phyloP scores from a whole-genome alignment of 2,888 invertebrate genomes.

The Brachypalpus laphriformis region DNA sequence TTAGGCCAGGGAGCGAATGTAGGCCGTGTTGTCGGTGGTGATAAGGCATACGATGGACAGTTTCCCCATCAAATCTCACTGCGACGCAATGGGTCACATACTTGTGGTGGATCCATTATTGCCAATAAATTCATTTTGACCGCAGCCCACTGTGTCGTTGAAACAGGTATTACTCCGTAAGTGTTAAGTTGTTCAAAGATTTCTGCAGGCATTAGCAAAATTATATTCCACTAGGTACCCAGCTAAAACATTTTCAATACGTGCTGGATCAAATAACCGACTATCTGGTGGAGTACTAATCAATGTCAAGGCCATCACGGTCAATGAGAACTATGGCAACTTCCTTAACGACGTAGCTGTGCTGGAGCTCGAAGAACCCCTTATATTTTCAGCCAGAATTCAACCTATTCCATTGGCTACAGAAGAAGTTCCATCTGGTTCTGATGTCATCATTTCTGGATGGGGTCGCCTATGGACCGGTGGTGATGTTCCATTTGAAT shows the following conservation, averaged over 20 bases:
- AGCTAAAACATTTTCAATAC: slow-evolving; percentile 76
- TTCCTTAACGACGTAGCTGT: slow-evolving; percentile 79
- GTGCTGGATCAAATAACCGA: slow-evolving; percentile 80
- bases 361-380: slow-evolving; percentile 76
- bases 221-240: slow-evolving; percentile 75
- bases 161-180: slow-evolving; percentile 31
- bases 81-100: slow-evolving; percentile 76
- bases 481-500: slow-evolving; percentile 75
- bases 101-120: slow-evolving; percentile 79
- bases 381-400: slow-evolving; percentile 76
- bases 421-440: slow-evolving; percentile 75
- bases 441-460: slow-evolving; percentile 77
- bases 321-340: slow-evolving; percentile 77
- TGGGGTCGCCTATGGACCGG: slow-evolving; percentile 77
- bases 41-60: slow-evolving; percentile 78
- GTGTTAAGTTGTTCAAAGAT: background rate
- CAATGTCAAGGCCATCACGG: slow-evolving; percentile 76
- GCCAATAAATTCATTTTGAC: slow-evolving; percentile 76
- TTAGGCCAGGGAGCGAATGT: slow-evolving; percentile 21
- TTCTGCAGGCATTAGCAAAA: background rate
- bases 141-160: slow-evolving; percentile 80
- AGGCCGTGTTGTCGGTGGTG: slow-evolving; percentile 79
- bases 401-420: slow-evolving; percentile 77
- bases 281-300: slow-evolving; percentile 77
- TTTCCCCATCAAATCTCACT: slow-evolving; percentile 82